Evolutionary conservation across 2,113 vertebrate species (phyloP).

Genomic region (Cranoglanis bouderius): DNA sequence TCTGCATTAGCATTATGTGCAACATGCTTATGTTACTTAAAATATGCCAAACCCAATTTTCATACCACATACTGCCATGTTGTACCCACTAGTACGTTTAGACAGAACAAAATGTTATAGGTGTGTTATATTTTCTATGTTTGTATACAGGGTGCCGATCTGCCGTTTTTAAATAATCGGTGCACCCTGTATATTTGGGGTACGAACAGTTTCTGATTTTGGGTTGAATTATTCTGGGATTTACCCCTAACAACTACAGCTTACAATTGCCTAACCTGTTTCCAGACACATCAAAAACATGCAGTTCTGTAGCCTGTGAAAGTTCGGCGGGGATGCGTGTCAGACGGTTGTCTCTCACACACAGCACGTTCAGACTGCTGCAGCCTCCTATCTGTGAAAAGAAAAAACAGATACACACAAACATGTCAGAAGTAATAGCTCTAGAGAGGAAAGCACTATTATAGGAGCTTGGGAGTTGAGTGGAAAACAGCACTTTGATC

Average conservation of each 20-base stretch:
- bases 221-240: not conserved
- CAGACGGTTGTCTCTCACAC: constrained; percentile 90
- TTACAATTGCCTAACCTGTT: constrained; percentile 79
- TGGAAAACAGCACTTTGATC: not conserved
- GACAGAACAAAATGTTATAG: not conserved
- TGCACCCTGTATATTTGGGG: not conserved
- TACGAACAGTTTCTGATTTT: not conserved
- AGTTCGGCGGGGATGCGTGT: constrained; percentile 88
- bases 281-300: constrained; percentile 93
- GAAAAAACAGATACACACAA: constrained; percentile 9
- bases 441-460: not conserved
- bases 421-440: not conserved
- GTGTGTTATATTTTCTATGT: not conserved
- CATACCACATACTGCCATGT: not conserved
- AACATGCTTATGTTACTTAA: not conserved
- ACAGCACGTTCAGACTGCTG: constrained; percentile 90
- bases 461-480: not conserved
- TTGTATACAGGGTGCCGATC: not conserved
- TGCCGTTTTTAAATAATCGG: not conserved
- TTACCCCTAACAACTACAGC: not conserved
- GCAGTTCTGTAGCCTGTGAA: constrained; percentile 90
- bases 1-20: not conserved
- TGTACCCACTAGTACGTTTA: not conserved
- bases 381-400: constrained; percentile 87
- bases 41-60: not conserved